Evolutionary conservation across 2,797 vertebrate species (phyloP).

Genomic region (Onychomys torridus): DNA sequence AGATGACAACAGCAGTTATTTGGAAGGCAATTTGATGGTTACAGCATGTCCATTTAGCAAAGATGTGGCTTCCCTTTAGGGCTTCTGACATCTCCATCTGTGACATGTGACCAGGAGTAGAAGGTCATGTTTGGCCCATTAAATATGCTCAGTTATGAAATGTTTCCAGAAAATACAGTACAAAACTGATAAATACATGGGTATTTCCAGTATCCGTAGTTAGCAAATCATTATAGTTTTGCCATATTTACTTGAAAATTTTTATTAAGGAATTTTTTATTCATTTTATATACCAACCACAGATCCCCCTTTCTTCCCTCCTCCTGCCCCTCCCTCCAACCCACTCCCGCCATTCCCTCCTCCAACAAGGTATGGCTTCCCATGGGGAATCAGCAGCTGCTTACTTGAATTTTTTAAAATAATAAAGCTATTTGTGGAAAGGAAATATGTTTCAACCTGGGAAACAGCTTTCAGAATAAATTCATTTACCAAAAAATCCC

Average conservation of each 20-base stretch:
- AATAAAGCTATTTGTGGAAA: not conserved
- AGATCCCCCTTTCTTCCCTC: no score
- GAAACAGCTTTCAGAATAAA: conserved; percentile 13
- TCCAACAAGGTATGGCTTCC: no score
- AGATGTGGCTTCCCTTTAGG: not conserved
- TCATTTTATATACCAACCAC: no score
- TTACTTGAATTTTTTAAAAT: not conserved
- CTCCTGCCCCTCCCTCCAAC: no score
- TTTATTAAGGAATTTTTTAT: no score
- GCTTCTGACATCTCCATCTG: not conserved
- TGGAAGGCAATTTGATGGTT: not conserved
- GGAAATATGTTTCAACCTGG: conserved; percentile 28
- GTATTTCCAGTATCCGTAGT: not conserved
- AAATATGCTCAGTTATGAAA: not conserved
- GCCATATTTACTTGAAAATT: not conserved
- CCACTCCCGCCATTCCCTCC: no score
- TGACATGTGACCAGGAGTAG: not conserved
- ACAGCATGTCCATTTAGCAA: not conserved
- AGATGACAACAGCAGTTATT: not conserved
- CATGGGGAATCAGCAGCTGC: no score
- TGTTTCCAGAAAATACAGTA: conserved; percentile 24
- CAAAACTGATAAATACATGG: conserved; percentile 8
- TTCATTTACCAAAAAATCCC: not conserved
- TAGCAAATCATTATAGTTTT: conserved; percentile 29
- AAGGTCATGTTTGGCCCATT: not conserved